Conservation (phyloP, 2,113 vertebrate species). For the Laterallus jamaicensis region DNA sequence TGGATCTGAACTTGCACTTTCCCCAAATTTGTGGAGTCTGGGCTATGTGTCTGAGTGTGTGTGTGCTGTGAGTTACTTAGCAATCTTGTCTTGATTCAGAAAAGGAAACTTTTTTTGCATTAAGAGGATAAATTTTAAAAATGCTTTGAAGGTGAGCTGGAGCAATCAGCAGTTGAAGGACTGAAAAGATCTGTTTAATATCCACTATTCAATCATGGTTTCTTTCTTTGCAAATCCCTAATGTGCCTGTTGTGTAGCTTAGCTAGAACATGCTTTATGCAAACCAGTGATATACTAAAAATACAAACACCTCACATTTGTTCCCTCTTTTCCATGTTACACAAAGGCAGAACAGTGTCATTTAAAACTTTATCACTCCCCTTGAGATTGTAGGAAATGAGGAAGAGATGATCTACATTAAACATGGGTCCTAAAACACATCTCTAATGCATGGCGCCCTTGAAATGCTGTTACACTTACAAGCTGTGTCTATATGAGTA, state of each 20-base stretch:
- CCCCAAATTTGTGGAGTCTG: background rate
- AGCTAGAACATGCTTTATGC: background rate
- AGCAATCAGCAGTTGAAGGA: background rate
- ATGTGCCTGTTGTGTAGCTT: background rate
- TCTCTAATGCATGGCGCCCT: background rate
- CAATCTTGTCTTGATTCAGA: background rate
- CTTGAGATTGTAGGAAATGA: background rate
- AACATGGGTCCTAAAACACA: background rate
- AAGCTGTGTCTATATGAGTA: background rate
- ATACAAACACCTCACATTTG: background rate
- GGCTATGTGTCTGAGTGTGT: background rate
- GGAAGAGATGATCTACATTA: background rate
- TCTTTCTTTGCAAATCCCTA: background rate
- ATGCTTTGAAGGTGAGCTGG: background rate
- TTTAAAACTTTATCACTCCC: background rate
- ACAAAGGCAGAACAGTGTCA: background rate
- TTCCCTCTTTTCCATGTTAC: background rate
- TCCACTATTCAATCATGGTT: background rate
- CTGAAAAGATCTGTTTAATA: background rate
- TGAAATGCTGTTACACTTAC: background rate
- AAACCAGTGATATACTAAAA: background rate
- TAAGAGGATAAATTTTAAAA: background rate
- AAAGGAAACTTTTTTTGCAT: background rate
- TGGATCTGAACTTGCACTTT: background rate
- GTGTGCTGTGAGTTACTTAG: background rate